A percentile compares a stretch with the other conserved stretches of the same genome.
These are phyloP conservation scores for Nemotelus nigrinus DNA, from an alignment of 2,888 invertebrate genomes.

Conservation along the genomic window DNA sequence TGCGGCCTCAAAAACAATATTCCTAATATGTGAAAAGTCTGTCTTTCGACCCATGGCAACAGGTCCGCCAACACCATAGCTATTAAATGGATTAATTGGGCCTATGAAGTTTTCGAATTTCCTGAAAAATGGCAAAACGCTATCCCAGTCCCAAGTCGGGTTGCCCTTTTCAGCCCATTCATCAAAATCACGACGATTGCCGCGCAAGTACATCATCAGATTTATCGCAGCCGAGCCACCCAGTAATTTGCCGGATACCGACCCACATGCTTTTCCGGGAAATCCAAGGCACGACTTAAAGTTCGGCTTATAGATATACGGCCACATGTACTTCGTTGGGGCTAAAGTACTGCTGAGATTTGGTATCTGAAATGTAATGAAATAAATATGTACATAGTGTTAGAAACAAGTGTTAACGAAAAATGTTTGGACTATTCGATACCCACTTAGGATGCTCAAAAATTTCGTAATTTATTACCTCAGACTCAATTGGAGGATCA, in stretches of 20 bases:
- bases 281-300: conserved; percentile 55
- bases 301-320: conserved; percentile 58
- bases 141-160: conserved; percentile 75
- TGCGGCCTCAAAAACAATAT: conserved; percentile 64
- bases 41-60: conserved; percentile 75
- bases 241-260: conserved; percentile 79
- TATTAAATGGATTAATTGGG: conserved; percentile 67
- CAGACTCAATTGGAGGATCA: conserved; percentile 65
- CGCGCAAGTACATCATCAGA: conserved; percentile 85
- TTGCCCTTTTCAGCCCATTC: conserved; percentile 77
- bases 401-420: too few relatives aligned
- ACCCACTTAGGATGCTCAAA: too few relatives aligned
- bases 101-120: conserved; percentile 73
- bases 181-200: conserved; percentile 81
- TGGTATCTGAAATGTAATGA: conserved; percentile 54
- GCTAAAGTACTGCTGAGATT: conserved; percentile 54
- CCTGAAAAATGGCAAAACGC: conserved; percentile 70
- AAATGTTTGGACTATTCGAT: too few relatives aligned
- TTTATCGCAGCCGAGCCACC: conserved; percentile 82
- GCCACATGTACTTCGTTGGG: conserved; percentile 56
- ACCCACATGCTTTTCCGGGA: conserved; percentile 67
- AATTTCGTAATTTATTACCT: conserved; percentile 53
- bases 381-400: not conserved
- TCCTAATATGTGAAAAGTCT: conserved; percentile 70
- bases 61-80: conserved; percentile 73